Evolutionary conservation across 2,797 vertebrate species (phyloP).

Genomic region (Pipistrellus nathusii): DNA sequence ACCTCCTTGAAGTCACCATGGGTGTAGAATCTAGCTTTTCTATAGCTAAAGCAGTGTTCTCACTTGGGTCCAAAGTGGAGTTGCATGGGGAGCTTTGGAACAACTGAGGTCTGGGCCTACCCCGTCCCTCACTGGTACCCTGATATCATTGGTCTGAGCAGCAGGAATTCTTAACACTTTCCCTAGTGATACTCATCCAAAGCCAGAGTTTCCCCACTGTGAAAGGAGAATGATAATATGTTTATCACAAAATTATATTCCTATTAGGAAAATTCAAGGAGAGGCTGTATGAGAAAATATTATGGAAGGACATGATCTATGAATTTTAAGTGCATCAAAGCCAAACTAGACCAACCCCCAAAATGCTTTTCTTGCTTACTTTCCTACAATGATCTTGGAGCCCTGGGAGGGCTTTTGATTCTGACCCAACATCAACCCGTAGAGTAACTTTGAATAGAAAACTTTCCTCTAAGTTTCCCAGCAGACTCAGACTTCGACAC

Average conservation of each 20-base stretch:
- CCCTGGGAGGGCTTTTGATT: background rate
- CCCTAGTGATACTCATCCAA: background rate
- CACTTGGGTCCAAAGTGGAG: background rate
- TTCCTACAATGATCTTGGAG: background rate
- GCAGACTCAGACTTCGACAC: background rate
- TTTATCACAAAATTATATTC: background rate
- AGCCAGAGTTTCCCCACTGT: background rate
- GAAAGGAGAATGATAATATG: background rate
- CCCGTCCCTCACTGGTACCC: background rate
- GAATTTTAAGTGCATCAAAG: slow-evolving; percentile 46
- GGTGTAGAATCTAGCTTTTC: background rate
- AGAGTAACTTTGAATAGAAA: background rate
- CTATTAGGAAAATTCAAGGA: background rate
- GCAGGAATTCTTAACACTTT: background rate
- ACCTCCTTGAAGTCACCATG: background rate
- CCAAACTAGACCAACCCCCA: background rate
- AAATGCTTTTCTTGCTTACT: slow-evolving; percentile 24
- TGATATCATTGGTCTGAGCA: background rate
- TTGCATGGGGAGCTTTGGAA: background rate
- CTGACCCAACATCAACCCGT: background rate
- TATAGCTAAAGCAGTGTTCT: background rate
- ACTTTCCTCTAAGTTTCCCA: background rate
- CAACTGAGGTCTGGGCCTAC: background rate
- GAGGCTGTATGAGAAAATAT: background rate
- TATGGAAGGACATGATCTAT: background rate